Evolutionary conservation across 2,888 invertebrate genomes (phyloP), one percentile per base, ranked within the genome.

Genomic region (Diaperis boleti): DNA sequence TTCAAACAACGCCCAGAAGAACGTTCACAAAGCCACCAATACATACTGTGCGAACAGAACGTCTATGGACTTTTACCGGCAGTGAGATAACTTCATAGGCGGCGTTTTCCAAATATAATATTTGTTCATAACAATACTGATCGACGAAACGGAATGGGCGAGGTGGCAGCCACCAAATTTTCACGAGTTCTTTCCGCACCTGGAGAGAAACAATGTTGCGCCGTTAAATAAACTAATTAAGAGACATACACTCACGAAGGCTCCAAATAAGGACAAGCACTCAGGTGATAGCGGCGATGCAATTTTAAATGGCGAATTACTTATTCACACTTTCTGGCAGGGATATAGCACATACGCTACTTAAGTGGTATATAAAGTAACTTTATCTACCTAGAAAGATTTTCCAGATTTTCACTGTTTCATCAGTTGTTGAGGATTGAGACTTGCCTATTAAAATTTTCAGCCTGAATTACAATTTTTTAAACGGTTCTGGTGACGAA

Each of bases 1-100:
- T 72, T 62, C 66, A 60, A 71, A 69, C 66, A 64, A 69, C 69
- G 70, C 70, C 59, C 52, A 60, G 37, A 49, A 62, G 55, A 45
- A 37, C 47, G 44, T 29, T 20, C 45, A 54, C 54, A 39, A 37
- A 47, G 45, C 22, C 41, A 37, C 57, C 39, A 37, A 45, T 45
- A 47, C 45, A 35, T 57, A 57, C 44, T 47, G 22, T 15, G 45
- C 35, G 13, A 37, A 45, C 35, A 45, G 18, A 33, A 47, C 45
- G 33, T 33, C 49, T 14, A 29, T 45, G 45, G 45, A 33, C 57
- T 18, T 22, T 37, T 26, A 55, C 44, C 33, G 44, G 14, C 49
- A 54, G 26, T n/a, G 18, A 35, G 49, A 64, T 44, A 49, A 45
- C 60, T 62, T 54, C 37, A 59, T 57, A 22, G 15, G 3, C 20